phyloP scores from a whole-genome alignment of 1,140 invertebrate species.

The Hycleus phaleratus region DNA sequence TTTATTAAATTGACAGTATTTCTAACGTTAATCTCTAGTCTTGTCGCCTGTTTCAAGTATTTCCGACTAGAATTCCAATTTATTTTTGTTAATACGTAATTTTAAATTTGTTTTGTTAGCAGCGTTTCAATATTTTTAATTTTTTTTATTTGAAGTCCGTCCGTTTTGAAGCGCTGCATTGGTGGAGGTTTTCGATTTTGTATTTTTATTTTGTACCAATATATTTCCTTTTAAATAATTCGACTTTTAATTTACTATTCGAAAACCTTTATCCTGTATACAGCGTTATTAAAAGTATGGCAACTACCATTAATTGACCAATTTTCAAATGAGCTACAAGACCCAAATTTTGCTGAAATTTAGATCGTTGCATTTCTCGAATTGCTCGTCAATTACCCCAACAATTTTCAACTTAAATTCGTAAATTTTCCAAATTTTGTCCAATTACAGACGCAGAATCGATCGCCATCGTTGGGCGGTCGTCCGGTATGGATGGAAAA shows the following conservation, averaged over 20 bases:
- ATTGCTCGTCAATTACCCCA: no score
- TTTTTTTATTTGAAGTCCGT: constrained; percentile 11
- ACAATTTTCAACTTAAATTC: no score
- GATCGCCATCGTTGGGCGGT: constrained; percentile 70
- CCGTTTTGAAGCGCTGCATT: constrained; percentile 7
- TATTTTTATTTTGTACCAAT: constrained; percentile 14
- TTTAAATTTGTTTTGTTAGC: neutral
- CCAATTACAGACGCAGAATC: constrained; percentile 34
- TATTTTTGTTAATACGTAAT: neutral
- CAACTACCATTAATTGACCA: no score
- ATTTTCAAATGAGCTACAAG: no score
- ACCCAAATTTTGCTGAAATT: no score
- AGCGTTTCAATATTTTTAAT: neutral
- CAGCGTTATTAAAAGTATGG: no score
- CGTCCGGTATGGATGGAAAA: constrained; percentile 66
- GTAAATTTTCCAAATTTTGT: neutral
- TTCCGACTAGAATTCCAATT: neutral
- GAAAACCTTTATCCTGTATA: no score
- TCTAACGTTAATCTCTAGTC: neutral
- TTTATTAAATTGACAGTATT: constrained; percentile 1
- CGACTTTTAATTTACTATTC: neutral
- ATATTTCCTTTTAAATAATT: neutral
- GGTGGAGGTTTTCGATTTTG: constrained; percentile 19
- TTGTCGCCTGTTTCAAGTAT: neutral
- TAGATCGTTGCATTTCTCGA: no score